Base-by-base conservation (phyloP, 1,140 invertebrate genomes). In the Mactra quadrangularis region DNA sequence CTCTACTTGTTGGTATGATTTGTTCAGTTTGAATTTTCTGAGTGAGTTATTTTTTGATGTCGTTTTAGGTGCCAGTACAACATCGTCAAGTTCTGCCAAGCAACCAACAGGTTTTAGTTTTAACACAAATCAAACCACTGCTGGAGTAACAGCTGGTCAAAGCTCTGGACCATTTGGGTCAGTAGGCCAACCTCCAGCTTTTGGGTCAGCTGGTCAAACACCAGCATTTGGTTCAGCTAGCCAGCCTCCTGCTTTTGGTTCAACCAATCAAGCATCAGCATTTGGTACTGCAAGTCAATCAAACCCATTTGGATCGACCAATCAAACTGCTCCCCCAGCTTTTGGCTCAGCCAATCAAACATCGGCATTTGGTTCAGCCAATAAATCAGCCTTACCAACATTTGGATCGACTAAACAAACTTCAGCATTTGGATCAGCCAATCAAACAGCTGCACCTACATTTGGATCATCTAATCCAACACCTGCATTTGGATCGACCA, bases 171-270 rank as follows among this genome's bases (percentile, higher is more conserved):
- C 41, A 50, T 71, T 50, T 47, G 68, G 41, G 15, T 41, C 75
- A 33, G 25, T 59, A 41, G 64, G 53, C 64, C 75, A 29, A n/a
- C 33, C 41, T n/a, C 25, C 59, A 64, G 75, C 45, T 1, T 77
- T 77, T 77, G 75, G 75, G 0, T 2, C 71, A 55, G 13, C 59
- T 13, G 50, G 41, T 64, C 75, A 27, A 38, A 66, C 75, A 15
- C 57, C 75, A 64, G 60, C 75, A 31, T 77, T 77, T 52, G 75
- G 75, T 1, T 47, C 75, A n/a, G n/a, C 75, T 41, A 77, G 38
- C 64, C 75, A 62, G 41, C 31, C 59, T 4, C 60, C 75, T 52
- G 75, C 60, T 31, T 77, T 77, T 77, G 75, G 75, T 15, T 47
- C 75, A 52, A 66, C 75, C 2, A 57, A 31, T 59, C 33, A 71